phyloP scores from a whole-genome alignment of 2,797 vertebrate genomes.

The Nothura maculosa region DNA sequence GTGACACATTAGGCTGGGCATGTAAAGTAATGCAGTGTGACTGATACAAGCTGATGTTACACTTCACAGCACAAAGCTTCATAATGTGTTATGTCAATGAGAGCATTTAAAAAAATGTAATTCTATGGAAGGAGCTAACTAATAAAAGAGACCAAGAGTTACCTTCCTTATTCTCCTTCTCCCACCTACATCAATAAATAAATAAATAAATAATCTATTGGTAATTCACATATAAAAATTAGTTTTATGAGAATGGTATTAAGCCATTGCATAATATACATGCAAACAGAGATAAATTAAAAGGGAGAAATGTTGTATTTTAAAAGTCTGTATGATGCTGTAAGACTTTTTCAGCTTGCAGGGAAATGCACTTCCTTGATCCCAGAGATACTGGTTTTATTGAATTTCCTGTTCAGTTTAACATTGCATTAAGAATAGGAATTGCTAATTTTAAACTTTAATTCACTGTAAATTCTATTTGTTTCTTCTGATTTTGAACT shows the following conservation, averaged over 20 bases:
- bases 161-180: background rate
- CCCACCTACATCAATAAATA: fast-evolving
- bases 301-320: background rate
- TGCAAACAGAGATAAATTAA: background rate
- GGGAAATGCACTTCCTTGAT: background rate
- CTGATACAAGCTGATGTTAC: slow-evolving; percentile 76
- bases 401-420: background rate
- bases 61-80: slow-evolving; percentile 66
- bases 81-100: slow-evolving; percentile 63
- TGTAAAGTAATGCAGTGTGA: slow-evolving; percentile 65
- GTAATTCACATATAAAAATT: background rate
- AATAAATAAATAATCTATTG: background rate
- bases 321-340: background rate
- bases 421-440: background rate
- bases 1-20: slow-evolving; percentile 28
- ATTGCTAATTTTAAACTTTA: background rate
- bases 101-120: background rate
- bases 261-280: background rate
- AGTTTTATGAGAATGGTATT: background rate
- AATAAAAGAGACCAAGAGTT: slow-evolving; percentile 24
- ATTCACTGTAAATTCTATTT: background rate
- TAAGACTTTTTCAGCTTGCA: background rate
- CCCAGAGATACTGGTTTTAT: background rate
- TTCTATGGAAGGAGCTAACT: background rate
- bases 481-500: background rate